Conservation (phyloP, 1,140 invertebrate species). For the Drosophila hydei region DNA sequence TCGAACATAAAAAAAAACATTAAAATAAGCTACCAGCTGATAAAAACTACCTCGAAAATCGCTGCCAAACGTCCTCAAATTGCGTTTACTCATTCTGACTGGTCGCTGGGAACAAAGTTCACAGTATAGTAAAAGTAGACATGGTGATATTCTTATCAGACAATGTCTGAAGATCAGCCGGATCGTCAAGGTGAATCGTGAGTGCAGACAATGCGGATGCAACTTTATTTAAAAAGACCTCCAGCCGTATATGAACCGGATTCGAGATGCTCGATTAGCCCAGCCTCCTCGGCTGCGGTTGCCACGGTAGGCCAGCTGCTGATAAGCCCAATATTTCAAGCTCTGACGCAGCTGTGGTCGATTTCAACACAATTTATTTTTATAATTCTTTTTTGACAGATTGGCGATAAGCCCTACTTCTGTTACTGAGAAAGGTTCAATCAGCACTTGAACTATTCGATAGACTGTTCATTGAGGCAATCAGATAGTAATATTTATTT, state of each 20-base stretch:
- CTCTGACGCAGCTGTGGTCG: slow-evolving; percentile 16
- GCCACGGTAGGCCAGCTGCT: not conserved
- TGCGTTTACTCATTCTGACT: slow-evolving; percentile 24
- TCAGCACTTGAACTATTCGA: slow-evolving; percentile 23
- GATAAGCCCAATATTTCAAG: slow-evolving; percentile 40
- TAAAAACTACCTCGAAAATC: slow-evolving; percentile 6
- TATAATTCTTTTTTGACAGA: slow-evolving; percentile 3
- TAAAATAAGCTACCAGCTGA: slow-evolving; percentile 11
- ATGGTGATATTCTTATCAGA: not conserved
- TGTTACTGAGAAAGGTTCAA: slow-evolving; percentile 26
- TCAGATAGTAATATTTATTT: slow-evolving; percentile 15
- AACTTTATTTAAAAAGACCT: slow-evolving; percentile 26
- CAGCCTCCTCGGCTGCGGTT: not conserved
- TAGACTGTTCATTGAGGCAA: slow-evolving; percentile 4
- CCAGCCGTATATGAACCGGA: slow-evolving; percentile 56
- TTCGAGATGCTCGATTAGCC: slow-evolving; percentile 24
- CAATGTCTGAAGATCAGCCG: not conserved
- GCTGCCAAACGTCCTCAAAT: slow-evolving; percentile 1
- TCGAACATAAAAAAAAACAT: slow-evolving; percentile 4
- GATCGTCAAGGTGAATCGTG: slow-evolving; percentile 24
- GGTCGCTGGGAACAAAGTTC: slow-evolving; percentile 13
- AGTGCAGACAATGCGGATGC: slow-evolving; percentile 58
- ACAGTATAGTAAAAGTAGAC: slow-evolving; percentile 2
- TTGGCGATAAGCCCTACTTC: slow-evolving; percentile 23
- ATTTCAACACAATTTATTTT: slow-evolving; percentile 9